phyloP scores from a whole-genome alignment of 1,140 invertebrate species.

The Ceratina australensis region DNA sequence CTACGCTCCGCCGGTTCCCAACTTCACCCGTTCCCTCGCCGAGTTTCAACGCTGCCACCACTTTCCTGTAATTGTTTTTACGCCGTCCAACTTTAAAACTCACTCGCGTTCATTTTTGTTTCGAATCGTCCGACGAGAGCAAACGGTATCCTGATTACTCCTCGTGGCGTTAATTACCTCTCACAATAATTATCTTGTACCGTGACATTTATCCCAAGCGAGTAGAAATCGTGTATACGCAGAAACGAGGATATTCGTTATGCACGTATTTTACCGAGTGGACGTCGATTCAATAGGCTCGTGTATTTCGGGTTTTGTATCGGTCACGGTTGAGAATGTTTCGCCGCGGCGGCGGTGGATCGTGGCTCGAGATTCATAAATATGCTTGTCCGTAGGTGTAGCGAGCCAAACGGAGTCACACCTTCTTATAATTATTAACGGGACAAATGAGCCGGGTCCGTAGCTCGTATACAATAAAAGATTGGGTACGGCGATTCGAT shows the following conservation, averaged over 20 bases:
- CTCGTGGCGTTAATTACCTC: too few species aligned
- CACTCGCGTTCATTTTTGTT: too few species aligned
- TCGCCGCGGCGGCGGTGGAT: constrained; percentile 8
- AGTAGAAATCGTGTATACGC: too few species aligned
- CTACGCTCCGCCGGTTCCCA: constrained; percentile 51
- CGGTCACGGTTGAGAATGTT: constrained; percentile 50
- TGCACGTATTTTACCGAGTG: not conserved
- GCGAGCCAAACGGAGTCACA: constrained; percentile 70
- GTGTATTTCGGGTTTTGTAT: too few species aligned
- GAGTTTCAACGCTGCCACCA: too few species aligned
- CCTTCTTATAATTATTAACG: constrained; percentile 77
- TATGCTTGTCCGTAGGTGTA: constrained; percentile 70
- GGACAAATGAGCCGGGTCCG: constrained; percentile 71
- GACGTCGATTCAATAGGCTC: not conserved
- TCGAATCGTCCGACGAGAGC: too few species aligned
- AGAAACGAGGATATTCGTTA: too few species aligned
- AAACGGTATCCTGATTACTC: too few species aligned
- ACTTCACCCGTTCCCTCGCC: constrained; percentile 10
- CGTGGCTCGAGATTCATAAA: constrained; percentile 68
- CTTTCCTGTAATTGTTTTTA: too few species aligned
- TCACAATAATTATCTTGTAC: too few species aligned
- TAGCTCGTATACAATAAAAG: constrained; percentile 61
- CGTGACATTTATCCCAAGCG: too few species aligned
- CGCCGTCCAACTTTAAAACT: too few species aligned
- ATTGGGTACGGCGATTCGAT: constrained; percentile 54